phyloP scores from a whole-genome alignment of 2,113 vertebrate species.

The Hippocampus zosterae region DNA sequence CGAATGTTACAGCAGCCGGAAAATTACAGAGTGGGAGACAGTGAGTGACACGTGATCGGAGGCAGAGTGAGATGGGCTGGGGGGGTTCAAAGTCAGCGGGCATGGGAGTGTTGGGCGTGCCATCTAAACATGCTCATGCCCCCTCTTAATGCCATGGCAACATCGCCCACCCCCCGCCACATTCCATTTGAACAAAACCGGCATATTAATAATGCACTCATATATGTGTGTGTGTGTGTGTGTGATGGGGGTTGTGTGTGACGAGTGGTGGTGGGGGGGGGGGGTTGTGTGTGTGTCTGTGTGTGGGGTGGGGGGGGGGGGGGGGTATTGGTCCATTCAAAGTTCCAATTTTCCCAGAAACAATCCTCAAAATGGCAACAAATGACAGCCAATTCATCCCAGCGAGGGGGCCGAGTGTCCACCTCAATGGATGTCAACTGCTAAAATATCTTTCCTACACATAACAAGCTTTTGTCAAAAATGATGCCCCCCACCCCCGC shows the following conservation, averaged over 20 bases:
- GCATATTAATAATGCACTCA: slow-evolving; percentile 45
- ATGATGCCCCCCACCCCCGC: slow-evolving; percentile 42
- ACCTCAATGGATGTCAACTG: slow-evolving; percentile 38
- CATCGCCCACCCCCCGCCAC: slow-evolving; percentile 37
- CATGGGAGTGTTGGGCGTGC: slow-evolving; percentile 40
- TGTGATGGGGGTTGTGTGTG: not conserved
- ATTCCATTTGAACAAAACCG: slow-evolving; percentile 59
- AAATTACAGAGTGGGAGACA: slow-evolving; percentile 71
- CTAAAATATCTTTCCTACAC: slow-evolving; percentile 42
- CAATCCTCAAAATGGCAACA: slow-evolving; percentile 51
- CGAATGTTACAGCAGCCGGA: slow-evolving; percentile 68
- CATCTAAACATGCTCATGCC: slow-evolving; percentile 65
- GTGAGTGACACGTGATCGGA: slow-evolving; percentile 70
- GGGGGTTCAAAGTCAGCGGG: not conserved
- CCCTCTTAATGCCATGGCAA: slow-evolving; percentile 60
- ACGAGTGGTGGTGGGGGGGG: not conserved
- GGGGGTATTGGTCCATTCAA: slow-evolving; percentile 15
- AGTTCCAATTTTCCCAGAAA: slow-evolving; percentile 50
- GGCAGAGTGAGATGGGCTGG: slow-evolving; percentile 49
- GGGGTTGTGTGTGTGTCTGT: not conserved
- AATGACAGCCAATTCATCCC: slow-evolving; percentile 49
- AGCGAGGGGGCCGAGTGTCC: slow-evolving; percentile 39
- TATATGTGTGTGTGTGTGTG: not conserved
- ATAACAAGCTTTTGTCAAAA: slow-evolving; percentile 41
- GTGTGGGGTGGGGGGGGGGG: too few relatives aligned